Conservation (phyloP, 2,797 vertebrate species). For the Pseudomugil tenellus region DNA sequence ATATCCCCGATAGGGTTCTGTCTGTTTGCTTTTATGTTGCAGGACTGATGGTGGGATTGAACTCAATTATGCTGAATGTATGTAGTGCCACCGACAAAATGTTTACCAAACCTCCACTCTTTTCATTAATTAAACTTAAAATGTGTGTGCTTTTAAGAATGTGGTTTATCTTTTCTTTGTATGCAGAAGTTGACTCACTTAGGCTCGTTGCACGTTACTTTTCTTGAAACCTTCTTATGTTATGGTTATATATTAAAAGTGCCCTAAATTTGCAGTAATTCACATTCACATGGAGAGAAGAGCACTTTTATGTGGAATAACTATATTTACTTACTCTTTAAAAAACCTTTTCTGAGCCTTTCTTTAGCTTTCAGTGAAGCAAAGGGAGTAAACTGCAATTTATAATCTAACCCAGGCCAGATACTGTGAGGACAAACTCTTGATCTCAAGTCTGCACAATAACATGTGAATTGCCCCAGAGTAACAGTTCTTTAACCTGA, state of each 20-base stretch:
- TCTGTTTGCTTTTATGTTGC: conserved; percentile 72
- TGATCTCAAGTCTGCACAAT: too few species aligned
- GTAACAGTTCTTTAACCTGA: too few species aligned
- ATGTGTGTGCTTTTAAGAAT: conserved; percentile 84
- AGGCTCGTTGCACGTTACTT: background rate
- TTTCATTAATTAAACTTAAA: conserved; percentile 87
- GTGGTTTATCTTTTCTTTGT: conserved; percentile 20
- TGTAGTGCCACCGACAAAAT: conserved; percentile 87
- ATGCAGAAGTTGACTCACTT: background rate
- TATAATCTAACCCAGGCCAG: too few species aligned
- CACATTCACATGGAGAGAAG: background rate
- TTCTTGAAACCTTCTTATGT: background rate
- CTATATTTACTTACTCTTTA: background rate
- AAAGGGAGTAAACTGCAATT: background rate
- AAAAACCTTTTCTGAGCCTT: too few species aligned
- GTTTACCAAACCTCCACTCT: conserved; percentile 86
- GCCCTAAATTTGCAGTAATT: background rate
- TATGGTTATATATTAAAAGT: background rate
- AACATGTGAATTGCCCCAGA: too few species aligned
- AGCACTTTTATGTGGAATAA: background rate
- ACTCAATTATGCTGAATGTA: conserved; percentile 86
- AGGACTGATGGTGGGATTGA: conserved; percentile 81
- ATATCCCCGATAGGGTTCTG: conserved; percentile 72
- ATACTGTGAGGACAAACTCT: too few species aligned
- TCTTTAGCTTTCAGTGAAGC: too few species aligned